These are phyloP conservation scores for Cheirogaleus major DNA, from an alignment of 2,797 vertebrate genomes.

Conservation along the genomic window DNA sequence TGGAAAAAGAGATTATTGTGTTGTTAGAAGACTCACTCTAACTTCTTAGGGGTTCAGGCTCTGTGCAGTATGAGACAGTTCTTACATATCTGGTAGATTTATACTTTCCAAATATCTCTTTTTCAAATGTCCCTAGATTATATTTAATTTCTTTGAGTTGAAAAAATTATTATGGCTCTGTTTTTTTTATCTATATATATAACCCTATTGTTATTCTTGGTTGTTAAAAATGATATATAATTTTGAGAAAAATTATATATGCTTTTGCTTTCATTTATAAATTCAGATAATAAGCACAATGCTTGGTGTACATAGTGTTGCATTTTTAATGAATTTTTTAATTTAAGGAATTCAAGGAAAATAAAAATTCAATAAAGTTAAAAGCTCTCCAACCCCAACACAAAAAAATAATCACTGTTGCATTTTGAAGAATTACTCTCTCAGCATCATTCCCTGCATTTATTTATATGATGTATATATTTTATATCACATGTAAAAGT, in stretches of 20 bases:
- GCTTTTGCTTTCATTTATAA: not conserved
- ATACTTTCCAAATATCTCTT: not conserved
- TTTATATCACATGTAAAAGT: not conserved
- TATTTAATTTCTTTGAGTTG: not conserved
- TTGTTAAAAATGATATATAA: slow-evolving; percentile 1
- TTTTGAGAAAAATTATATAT: not conserved
- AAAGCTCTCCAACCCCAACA: not conserved
- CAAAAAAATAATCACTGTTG: not conserved
- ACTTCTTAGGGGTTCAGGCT: not conserved
- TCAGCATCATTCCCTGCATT: not conserved
- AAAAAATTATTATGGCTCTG: not conserved
- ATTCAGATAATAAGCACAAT: not conserved
- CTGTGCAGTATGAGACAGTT: not conserved
- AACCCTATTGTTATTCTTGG: not conserved
- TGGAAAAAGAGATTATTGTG: not conserved
- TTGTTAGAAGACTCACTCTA: not conserved
- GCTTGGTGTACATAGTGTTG: not conserved
- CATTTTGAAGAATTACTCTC: not conserved
- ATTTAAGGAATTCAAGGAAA: not conserved
- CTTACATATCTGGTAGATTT: not conserved
- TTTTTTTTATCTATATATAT: not conserved
- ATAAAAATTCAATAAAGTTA: not conserved
- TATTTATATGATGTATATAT: not conserved
- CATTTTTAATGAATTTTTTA: not conserved
- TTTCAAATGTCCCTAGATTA: not conserved